Conservation (phyloP, 2,113 vertebrate species). For the Cricetomys ansorgei region DNA sequence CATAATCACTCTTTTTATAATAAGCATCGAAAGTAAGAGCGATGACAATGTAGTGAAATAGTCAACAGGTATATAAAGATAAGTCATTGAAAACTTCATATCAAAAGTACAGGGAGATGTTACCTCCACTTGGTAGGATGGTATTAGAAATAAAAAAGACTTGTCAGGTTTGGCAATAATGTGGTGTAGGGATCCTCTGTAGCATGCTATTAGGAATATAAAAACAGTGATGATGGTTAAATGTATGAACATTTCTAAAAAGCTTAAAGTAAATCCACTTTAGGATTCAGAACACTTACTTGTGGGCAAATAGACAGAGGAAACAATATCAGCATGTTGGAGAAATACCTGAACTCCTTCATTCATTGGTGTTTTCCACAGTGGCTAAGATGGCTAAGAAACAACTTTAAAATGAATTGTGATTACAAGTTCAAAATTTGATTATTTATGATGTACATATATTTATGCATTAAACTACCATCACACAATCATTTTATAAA, state of each 20-base stretch:
- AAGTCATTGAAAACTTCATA: not conserved
- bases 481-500: not conserved
- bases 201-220: no score
- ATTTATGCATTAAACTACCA: not conserved
- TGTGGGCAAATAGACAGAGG: not conserved
- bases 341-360: not conserved
- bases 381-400: not conserved
- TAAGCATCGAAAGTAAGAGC: not conserved
- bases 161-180: not conserved
- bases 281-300: not conserved
- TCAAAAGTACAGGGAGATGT: not conserved
- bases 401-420: not conserved
- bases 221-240: not conserved
- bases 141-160: not conserved
- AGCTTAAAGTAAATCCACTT: not conserved
- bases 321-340: not conserved
- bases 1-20: not conserved
- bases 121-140: not conserved
- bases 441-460: not conserved
- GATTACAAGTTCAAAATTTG: not conserved
- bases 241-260: not conserved
- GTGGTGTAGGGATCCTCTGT: accelerated
- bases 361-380: not conserved
- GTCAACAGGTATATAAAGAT: not conserved
- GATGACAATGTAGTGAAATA: not conserved